Evolutionary conservation across 2,888 invertebrate species (phyloP).

Genomic region (Sphecodes monilicornis): DNA sequence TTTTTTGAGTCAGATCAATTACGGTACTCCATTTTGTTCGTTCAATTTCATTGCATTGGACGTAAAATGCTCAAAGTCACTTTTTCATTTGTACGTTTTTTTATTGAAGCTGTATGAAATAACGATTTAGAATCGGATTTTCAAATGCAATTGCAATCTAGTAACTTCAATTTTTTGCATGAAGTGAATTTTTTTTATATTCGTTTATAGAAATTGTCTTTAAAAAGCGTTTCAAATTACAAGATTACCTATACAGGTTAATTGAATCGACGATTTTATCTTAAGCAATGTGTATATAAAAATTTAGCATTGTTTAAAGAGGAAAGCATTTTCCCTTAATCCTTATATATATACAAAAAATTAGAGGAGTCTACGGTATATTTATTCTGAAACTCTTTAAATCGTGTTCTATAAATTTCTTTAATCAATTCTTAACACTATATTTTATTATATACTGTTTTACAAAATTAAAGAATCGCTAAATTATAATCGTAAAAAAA

Average conservation of each 20-base stretch:
- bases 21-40: conserved; percentile 17
- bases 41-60: not conserved
- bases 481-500: not conserved
- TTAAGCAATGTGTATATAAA: too few species aligned
- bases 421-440: not conserved
- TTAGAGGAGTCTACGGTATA: too few species aligned
- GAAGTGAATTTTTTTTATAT: not conserved
- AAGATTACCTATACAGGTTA: not conserved
- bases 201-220: not conserved
- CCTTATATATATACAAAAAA: too few species aligned
- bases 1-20: conserved; percentile 52
- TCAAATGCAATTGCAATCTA: not conserved
- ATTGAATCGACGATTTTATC: too few species aligned
- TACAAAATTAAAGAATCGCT: not conserved
- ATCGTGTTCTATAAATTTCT: not conserved
- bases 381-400: too few species aligned
- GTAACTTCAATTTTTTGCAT: not conserved
- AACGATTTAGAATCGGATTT: not conserved
- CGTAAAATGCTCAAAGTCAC: not conserved
- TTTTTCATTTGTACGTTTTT: not conserved
- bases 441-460: too few species aligned
- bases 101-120: not conserved
- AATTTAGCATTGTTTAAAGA: not conserved
- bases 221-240: not conserved
- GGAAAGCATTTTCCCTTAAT: too few species aligned